A percentile compares a stretch with the other conserved stretches of the same genome.
Evolutionary conservation across 2,113 vertebrate genomes (phyloP).

Genomic region (Zosterops borbonicus): DNA sequence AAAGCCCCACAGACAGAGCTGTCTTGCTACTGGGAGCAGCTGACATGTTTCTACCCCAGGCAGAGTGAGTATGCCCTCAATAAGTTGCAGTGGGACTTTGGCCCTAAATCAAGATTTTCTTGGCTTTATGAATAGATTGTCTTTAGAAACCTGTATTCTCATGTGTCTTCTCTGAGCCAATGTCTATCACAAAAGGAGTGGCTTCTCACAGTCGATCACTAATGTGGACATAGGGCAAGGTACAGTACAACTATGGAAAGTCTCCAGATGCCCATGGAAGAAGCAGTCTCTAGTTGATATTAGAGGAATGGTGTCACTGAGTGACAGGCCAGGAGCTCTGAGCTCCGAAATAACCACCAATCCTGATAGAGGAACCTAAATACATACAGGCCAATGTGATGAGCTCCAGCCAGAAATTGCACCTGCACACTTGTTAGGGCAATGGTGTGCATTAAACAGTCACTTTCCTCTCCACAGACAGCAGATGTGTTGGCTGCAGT

Average conservation of each 20-base stretch:
- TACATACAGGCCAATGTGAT: not conserved
- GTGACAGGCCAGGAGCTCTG: not conserved
- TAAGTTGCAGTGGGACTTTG: not conserved
- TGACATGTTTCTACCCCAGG: not conserved
- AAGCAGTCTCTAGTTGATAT: not conserved
- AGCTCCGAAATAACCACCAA: not conserved
- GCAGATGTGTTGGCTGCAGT: slow-evolving; percentile 33
- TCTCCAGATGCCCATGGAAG: not conserved
- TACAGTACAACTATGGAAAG: not conserved
- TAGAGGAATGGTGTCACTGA: not conserved
- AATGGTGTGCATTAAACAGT: not conserved
- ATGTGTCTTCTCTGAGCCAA: not conserved
- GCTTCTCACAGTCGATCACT: not conserved
- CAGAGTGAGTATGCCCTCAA: not conserved
- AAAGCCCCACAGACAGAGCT: not conserved
- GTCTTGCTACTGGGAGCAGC: not conserved
- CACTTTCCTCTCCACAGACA: not conserved
- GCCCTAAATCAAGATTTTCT: not conserved
- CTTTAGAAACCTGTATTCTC: not conserved
- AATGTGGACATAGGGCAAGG: not conserved
- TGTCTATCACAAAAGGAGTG: not conserved
- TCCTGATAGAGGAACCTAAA: not conserved
- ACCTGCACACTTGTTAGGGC: not conserved
- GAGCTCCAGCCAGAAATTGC: not conserved
- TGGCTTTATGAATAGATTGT: not conserved